Evolutionary conservation across 2,888 invertebrate species (phyloP).

Genomic region (Ophion costatus): DNA sequence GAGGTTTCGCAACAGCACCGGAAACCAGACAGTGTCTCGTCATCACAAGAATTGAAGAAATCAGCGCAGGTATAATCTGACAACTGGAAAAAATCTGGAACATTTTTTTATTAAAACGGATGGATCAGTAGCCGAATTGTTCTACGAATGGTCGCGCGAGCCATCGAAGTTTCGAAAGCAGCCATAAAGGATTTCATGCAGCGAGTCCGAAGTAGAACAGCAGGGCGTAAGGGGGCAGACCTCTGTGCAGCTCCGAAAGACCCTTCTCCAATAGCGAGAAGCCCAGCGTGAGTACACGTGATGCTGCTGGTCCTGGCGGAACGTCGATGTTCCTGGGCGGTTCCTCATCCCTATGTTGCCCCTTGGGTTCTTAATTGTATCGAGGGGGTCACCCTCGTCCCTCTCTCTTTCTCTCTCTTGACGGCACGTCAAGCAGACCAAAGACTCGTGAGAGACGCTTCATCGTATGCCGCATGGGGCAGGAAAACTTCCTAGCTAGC

Average conservation of each 20-base stretch:
- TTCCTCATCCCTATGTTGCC: constrained; percentile 68
- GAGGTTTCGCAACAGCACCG: too few species aligned
- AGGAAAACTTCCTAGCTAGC: constrained; percentile 41
- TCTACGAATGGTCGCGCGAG: constrained; percentile 3
- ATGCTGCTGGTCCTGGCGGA: constrained; percentile 70
- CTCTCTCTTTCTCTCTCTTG: constrained; percentile 32
- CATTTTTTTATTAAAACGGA: constrained; percentile 7
- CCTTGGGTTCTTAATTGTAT: constrained; percentile 75
- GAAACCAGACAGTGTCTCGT: too few species aligned
- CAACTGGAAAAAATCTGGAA: not conserved
- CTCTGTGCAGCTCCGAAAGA: constrained; percentile 72
- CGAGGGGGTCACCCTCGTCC: constrained; percentile 64
- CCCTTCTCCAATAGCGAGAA: constrained; percentile 75
- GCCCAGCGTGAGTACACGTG: constrained; percentile 67
- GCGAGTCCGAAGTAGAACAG: constrained; percentile 69
- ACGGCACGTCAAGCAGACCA: constrained; percentile 38
- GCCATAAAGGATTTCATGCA: constrained; percentile 65
- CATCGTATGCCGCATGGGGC: constrained; percentile 39
- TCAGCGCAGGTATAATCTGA: too few species aligned
- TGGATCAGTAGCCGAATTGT: not conserved
- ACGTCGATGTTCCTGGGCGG: constrained; percentile 78
- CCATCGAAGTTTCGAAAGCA: constrained; percentile 45
- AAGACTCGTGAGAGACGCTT: constrained; percentile 69
- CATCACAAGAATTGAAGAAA: too few species aligned
- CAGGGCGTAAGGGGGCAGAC: constrained; percentile 77